Percentiles rank a stretch among this genome's conserved stretches.
phyloP scores from a whole-genome alignment of 2,113 vertebrate genomes.

The Megaleporinus macrocephalus region DNA sequence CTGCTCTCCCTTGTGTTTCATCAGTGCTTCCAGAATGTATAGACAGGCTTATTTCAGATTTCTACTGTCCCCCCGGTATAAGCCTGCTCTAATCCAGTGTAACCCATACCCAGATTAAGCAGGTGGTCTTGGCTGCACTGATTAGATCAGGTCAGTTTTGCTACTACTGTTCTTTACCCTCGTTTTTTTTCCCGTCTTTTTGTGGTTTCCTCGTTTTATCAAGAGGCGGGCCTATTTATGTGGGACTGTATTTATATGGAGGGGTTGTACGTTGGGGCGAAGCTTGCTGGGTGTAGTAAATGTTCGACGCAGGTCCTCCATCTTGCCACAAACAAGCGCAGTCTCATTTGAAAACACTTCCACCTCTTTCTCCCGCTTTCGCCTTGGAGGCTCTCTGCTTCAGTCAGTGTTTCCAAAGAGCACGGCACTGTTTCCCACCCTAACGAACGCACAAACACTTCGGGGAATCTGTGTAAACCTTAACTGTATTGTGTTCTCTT shows the following conservation, averaged over 20 bases:
- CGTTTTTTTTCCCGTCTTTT: slow-evolving; percentile 11
- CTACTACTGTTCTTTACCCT: slow-evolving; percentile 19
- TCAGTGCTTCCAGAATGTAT: slow-evolving; percentile 39
- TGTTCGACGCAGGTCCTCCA: slow-evolving; percentile 25
- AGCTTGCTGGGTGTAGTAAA: slow-evolving; percentile 10
- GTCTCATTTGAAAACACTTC: slow-evolving; percentile 26
- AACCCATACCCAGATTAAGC: background rate
- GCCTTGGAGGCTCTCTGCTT: slow-evolving; percentile 12
- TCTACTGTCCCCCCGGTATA: background rate
- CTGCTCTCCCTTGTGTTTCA: background rate
- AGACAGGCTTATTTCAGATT: slow-evolving; percentile 6
- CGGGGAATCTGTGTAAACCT: slow-evolving; percentile 42
- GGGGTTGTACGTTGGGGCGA: slow-evolving; percentile 21
- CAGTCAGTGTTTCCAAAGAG: slow-evolving; percentile 27
- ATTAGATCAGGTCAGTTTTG: slow-evolving; percentile 39
- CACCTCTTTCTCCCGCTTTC: background rate
- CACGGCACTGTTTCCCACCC: slow-evolving; percentile 35
- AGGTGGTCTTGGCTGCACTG: slow-evolving; percentile 15
- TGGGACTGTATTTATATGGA: slow-evolving; percentile 56
- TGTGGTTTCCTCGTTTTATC: slow-evolving; percentile 6
- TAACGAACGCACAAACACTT: slow-evolving; percentile 52
- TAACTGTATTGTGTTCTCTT: slow-evolving; percentile 34
- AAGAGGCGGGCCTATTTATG: slow-evolving; percentile 49
- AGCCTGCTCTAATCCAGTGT: slow-evolving; percentile 5
- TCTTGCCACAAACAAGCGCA: background rate